These are phyloP conservation scores for Phragmatobia fuliginosa DNA, from an alignment of 2,888 invertebrate species.

Conservation along the genomic window DNA sequence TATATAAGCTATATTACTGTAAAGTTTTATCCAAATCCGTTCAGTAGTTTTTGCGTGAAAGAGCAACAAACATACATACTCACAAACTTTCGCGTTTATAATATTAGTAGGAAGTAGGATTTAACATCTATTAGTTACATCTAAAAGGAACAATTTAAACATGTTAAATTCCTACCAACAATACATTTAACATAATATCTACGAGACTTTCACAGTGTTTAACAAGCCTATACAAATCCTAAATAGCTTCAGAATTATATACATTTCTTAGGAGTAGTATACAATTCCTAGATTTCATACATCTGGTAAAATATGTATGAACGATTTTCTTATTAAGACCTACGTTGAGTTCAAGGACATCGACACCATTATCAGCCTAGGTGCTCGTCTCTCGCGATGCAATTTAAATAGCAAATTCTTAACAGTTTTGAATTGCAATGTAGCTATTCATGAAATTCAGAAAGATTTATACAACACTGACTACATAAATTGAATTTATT, in stretches of 20 bases:
- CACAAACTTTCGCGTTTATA: too few species aligned
- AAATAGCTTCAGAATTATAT: too few species aligned
- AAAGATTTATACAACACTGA: slow-evolving; percentile 5
- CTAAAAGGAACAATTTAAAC: background rate
- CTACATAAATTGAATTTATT: background rate
- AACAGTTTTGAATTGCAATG: slow-evolving; percentile 15
- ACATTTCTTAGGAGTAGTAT: too few species aligned
- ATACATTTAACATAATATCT: background rate
- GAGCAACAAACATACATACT: too few species aligned
- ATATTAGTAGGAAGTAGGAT: too few species aligned
- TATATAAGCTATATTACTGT: too few species aligned
- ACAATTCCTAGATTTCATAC: too few species aligned
- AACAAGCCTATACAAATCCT: too few species aligned
- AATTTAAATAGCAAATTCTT: slow-evolving; percentile 9
- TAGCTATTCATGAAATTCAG: slow-evolving; percentile 2
- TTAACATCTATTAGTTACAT: too few species aligned
- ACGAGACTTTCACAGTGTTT: background rate
- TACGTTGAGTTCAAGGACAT: slow-evolving; percentile 1
- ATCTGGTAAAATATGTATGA: too few species aligned
- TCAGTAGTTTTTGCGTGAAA: too few species aligned
- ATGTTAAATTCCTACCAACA: background rate
- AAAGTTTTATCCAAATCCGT: too few species aligned
- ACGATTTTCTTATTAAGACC: background rate
- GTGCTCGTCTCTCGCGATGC: background rate
- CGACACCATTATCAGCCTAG: background rate